A percentile compares a stretch with the other conserved stretches of the same genome.
Conservation (phyloP, 1,140 invertebrate species). For the Nebria ingens region DNA sequence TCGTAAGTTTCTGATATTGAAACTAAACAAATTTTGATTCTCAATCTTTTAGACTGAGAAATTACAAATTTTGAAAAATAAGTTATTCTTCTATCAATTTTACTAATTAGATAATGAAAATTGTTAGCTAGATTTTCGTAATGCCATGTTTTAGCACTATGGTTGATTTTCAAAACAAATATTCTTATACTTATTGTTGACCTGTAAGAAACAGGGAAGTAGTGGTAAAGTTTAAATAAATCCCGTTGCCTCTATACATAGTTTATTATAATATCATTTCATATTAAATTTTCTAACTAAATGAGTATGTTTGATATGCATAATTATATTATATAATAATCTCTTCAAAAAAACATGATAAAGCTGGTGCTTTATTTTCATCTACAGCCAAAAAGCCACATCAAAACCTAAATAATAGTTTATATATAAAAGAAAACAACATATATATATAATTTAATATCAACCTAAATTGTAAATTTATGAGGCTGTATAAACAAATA, state of each 20-base stretch:
- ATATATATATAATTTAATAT: not conserved
- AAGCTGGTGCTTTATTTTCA: constrained; percentile 5
- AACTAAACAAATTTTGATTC: too few species aligned
- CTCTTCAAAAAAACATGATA: not conserved
- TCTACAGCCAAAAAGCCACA: not conserved
- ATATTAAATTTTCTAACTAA: not conserved
- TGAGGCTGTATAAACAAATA: not conserved
- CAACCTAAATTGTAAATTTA: not conserved
- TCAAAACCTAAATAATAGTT: not conserved
- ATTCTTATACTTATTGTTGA: constrained; percentile 5
- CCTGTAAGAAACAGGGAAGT: not conserved
- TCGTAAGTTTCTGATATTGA: too few species aligned
- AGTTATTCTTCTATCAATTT: not conserved
- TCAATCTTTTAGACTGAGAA: too few species aligned
- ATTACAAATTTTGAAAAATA: too few species aligned
- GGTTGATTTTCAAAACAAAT: not conserved
- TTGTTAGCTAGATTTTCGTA: too few species aligned
- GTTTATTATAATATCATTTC: constrained; percentile 8
- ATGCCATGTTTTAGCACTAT: not conserved
- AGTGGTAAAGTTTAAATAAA: constrained; percentile 2
- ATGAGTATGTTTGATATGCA: not conserved
- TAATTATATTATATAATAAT: not conserved
- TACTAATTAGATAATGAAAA: not conserved
- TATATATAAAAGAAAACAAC: not conserved
- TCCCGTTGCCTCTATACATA: constrained; percentile 7